Conservation (phyloP, 2,797 vertebrate species). For the Nannoperca obscura region DNA sequence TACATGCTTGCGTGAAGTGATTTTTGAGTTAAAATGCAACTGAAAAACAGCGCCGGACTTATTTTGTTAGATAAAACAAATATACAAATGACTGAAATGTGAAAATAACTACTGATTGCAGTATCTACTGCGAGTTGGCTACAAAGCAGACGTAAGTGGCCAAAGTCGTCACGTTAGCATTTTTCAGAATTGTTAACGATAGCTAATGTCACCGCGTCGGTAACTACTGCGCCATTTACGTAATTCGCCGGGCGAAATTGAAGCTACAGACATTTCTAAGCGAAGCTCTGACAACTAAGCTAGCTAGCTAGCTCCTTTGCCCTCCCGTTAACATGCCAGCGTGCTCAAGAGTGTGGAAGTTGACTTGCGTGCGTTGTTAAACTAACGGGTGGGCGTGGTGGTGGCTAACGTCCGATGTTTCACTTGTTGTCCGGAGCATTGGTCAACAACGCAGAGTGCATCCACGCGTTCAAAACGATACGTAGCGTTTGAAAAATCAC, state of each 20-base stretch:
- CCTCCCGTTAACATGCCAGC: accelerated
- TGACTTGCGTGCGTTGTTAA: not conserved
- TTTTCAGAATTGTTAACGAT: not conserved
- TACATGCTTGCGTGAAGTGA: not conserved
- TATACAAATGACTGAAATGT: accelerated
- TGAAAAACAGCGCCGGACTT: accelerated
- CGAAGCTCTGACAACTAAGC: not conserved
- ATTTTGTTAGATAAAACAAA: not conserved
- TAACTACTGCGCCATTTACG: not conserved
- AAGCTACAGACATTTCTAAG: not conserved
- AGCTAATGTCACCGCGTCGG: not conserved
- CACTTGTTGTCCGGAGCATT: slow-evolving; percentile 17
- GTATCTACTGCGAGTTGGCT: not conserved
- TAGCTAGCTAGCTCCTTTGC: not conserved
- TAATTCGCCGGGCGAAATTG: not conserved
- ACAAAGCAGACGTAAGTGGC: not conserved
- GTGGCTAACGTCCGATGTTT: not conserved
- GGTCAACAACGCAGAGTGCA: slow-evolving; percentile 36
- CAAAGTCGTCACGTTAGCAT: not conserved
- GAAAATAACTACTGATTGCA: not conserved
- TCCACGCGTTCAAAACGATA: not conserved
- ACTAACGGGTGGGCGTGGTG: slow-evolving; percentile 49
- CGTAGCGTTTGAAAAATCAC: accelerated
- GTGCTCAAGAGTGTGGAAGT: not conserved
- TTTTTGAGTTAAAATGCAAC: slow-evolving; percentile 30